Evolutionary conservation across 2,888 invertebrate genomes (phyloP), one percentile per base, ranked within the genome.

Genomic region (Macaria notata): DNA sequence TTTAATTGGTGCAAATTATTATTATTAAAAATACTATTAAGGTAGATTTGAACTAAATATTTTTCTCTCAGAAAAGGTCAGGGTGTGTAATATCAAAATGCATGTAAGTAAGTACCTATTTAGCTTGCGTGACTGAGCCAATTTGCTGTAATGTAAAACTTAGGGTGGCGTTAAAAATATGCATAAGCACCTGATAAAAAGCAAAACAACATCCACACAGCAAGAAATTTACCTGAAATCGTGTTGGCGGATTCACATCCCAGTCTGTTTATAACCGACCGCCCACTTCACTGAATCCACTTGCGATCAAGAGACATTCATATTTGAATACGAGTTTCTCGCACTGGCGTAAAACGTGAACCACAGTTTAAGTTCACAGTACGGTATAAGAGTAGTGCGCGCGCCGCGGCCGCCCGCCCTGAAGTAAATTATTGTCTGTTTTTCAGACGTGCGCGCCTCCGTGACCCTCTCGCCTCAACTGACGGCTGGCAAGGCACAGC

Each of bases 401-500:
- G 89, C 88, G 89, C 89, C 88, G 88, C 88, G 87, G 89, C 89
- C 88, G 88, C 88, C 88, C 88, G 87, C 88, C 87, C 86, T 71
- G 73, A 46, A 6, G 54, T 81, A 83, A 81, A 79, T 83, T 84
- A 83, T 19, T 19, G 19, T 78, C 75, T 61, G 69, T 63, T 76
- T 78, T 80, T 79, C 64, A 68, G 74, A 71, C 70, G 77, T 80
- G 81, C 81, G 78, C 68, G 58, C 69, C 76, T 66, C 72, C 67
- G 50, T 78, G 69, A 79, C 76, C 77, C 78, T 76, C 70, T 69
- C 61, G 63, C 70, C 70, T 65, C 73, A 72, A 82, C 79, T 81
- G 82, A 64, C 63, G 71, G 53, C 62, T 64, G 65, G 62, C 65
- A 64, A 59, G 64, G 63, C 58, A 61, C 58, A 63, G 61, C 59